These are phyloP conservation scores for Ylistrum balloti DNA, from an alignment of 1,140 invertebrate genomes.

Conservation along the genomic window DNA sequence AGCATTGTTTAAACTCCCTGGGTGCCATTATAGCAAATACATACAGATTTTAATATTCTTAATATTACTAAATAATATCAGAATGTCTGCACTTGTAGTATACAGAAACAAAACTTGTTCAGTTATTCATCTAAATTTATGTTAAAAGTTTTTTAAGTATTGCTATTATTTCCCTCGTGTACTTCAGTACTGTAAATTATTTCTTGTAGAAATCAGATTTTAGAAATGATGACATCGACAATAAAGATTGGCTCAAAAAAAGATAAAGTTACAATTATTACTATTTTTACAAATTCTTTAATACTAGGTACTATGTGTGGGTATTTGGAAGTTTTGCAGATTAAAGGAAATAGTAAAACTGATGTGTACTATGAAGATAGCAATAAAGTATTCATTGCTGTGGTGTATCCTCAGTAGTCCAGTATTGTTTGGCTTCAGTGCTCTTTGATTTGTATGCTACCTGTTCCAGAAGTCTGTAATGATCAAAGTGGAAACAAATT, in stretches of 20 bases:
- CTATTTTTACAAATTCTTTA: no score
- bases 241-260: neutral
- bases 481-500: neutral
- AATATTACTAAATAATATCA: no score
- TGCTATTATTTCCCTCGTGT: no score
- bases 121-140: no score
- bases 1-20: no score
- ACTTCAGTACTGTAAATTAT: neutral
- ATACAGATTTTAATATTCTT: no score
- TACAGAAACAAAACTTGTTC: no score
- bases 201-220: neutral
- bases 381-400: neutral
- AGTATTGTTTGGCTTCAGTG: neutral
- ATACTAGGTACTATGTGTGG: neutral
- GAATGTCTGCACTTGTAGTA: no score
- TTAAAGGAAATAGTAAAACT: neutral
- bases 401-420: neutral
- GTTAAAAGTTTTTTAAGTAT: no score
- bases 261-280: neutral
- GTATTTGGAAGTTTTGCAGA: neutral
- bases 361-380: neutral
- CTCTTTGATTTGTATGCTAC: neutral
- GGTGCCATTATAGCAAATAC: no score
- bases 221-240: neutral
- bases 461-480: neutral